Evolutionary conservation across 2,797 vertebrate genomes (phyloP).

Genomic region (Pelochelys cantorii): DNA sequence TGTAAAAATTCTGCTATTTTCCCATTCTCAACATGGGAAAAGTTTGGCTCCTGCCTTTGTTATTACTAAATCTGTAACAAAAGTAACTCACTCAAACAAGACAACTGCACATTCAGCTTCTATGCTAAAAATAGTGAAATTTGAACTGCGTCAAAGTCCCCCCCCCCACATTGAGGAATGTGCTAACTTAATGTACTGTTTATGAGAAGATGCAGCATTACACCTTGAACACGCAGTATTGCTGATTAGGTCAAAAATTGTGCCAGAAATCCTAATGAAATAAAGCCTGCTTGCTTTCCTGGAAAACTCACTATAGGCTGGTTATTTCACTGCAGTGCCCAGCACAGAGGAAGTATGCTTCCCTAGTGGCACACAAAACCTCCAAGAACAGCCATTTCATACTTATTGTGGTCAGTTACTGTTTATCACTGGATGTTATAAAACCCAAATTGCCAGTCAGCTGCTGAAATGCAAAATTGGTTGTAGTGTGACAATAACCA

Average conservation of each 20-base stretch:
- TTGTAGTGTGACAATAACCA: background rate
- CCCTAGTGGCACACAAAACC: fast-evolving
- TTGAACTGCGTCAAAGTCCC: background rate
- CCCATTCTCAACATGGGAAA: background rate
- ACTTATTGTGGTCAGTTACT: background rate
- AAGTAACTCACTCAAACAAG: slow-evolving; percentile 7
- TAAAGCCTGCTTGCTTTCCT: background rate
- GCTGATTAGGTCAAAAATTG: fast-evolving
- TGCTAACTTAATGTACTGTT: background rate
- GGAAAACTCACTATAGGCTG: background rate
- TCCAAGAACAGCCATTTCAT: background rate
- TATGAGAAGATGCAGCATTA: fast-evolving
- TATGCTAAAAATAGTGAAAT: background rate
- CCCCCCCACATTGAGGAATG: background rate
- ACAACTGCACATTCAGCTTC: background rate
- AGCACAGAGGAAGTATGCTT: background rate
- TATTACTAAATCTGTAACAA: background rate
- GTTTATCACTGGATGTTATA: background rate
- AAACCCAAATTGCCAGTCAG: background rate
- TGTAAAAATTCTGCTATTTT: background rate
- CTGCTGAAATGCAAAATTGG: slow-evolving; percentile 10
- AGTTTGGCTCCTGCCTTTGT: background rate
- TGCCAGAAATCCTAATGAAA: background rate
- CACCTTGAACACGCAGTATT: background rate
- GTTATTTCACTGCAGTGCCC: background rate